Conservation (phyloP, 2,797 vertebrate genomes). For the Coregonus suidteri region DNA sequence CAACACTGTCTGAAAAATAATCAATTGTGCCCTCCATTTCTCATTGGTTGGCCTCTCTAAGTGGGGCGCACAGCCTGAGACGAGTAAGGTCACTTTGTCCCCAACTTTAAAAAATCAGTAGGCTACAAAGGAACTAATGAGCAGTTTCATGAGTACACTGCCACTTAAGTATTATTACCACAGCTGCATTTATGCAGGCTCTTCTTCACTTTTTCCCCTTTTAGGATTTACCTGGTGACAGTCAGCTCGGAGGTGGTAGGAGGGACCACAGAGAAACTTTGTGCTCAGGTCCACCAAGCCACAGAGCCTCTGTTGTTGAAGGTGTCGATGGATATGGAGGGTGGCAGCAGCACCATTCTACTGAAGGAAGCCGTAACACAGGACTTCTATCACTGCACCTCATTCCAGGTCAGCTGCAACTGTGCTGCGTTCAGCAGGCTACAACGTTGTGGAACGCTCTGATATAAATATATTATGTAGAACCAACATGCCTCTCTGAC, state of each 20-base stretch:
- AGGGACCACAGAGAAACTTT: background rate
- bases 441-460: background rate
- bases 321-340: slow-evolving; percentile 40
- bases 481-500: too few species aligned
- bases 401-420: slow-evolving; percentile 63
- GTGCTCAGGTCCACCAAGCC: background rate
- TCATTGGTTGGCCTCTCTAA: background rate
- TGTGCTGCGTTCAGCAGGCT: background rate
- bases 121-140: too few species aligned
- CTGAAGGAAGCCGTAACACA: slow-evolving; percentile 29
- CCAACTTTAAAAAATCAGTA: background rate
- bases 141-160: too few species aligned
- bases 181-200: too few species aligned
- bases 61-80: background rate
- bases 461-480: background rate
- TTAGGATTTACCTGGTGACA: slow-evolving; percentile 66
- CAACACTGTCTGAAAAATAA: background rate
- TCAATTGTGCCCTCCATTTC: background rate
- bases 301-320: slow-evolving; percentile 34
- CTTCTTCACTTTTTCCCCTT: background rate
- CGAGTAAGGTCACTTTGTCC: background rate
- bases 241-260: slow-evolving; percentile 54
- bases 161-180: too few species aligned
- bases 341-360: slow-evolving; percentile 20
- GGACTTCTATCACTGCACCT: slow-evolving; percentile 62